Percentiles rank a stretch among this genome's conserved stretches.
These are phyloP conservation scores for Pelodytes ibericus DNA, from an alignment of 2,797 vertebrate genomes.

Conservation along the genomic window DNA sequence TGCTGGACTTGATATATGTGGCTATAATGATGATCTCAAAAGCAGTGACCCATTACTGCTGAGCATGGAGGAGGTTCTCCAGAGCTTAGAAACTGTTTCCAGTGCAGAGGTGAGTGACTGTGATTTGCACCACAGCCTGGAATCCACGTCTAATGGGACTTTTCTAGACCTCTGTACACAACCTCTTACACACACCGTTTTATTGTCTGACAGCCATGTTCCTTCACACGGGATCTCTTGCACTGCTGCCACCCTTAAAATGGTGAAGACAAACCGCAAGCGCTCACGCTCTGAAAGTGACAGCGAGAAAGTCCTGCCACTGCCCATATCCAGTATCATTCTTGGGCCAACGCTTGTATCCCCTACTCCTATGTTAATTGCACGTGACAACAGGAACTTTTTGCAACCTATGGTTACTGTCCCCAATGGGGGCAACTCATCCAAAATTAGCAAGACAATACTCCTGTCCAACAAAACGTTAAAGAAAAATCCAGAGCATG, in stretches of 20 bases:
- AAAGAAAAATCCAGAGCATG: conserved; percentile 91
- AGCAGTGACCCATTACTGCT: conserved; percentile 86
- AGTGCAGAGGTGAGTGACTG: conserved; percentile 80
- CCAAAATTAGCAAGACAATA: conserved; percentile 91
- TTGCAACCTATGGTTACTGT: conserved; percentile 81
- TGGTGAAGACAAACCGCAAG: conserved; percentile 87
- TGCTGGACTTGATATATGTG: conserved; percentile 81
- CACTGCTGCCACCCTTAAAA: conserved; percentile 78
- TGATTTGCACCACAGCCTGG: conserved; percentile 77
- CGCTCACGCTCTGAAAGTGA: conserved; percentile 96
- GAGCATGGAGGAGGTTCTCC: conserved; percentile 95
- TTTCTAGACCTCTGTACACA: conserved; percentile 77
- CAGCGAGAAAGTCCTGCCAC: conserved; percentile 94
- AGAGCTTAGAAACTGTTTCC: conserved; percentile 90
- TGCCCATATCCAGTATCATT: conserved; percentile 93
- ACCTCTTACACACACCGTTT: conserved; percentile 77
- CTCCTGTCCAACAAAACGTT: conserved; percentile 87
- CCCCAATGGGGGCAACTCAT: conserved; percentile 88
- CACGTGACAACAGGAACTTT: conserved; percentile 86
- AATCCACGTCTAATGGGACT: conserved; percentile 81
- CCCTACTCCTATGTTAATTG: conserved; percentile 79
- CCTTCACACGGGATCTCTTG: conserved; percentile 80
- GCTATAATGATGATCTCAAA: conserved; percentile 89
- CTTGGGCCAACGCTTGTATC: conserved; percentile 80
- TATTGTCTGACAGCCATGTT: conserved; percentile 75